These are phyloP conservation scores for Cheilosia soror DNA, from an alignment of 2,888 invertebrate species.

Conservation along the genomic window DNA sequence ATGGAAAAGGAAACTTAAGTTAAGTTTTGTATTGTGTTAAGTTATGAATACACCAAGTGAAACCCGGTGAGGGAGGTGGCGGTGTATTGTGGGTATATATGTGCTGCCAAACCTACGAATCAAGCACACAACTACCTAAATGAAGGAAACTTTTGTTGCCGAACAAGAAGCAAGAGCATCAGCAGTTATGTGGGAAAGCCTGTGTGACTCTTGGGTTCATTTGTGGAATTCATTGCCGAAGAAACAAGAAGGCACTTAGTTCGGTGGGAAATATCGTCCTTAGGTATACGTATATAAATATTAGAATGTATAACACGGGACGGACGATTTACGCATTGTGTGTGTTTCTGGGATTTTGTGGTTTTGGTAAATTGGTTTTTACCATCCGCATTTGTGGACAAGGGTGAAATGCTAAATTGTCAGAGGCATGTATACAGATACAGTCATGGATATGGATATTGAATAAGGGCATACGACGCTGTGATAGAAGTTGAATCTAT, in stretches of 20 bases:
- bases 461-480: slow-evolving; percentile 32
- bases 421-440: slow-evolving; percentile 11
- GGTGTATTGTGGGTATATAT: slow-evolving; percentile 5
- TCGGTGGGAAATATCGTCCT: slow-evolving; percentile 62
- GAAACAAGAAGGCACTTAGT: slow-evolving; percentile 70
- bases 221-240: slow-evolving; percentile 68
- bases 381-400: slow-evolving; percentile 66
- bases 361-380: slow-evolving; percentile 69
- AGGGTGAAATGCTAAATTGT: slow-evolving; percentile 55
- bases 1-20: slow-evolving; percentile 70
- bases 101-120: slow-evolving; percentile 48
- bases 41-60: slow-evolving; percentile 73
- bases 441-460: slow-evolving; percentile 53
- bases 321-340: slow-evolving; percentile 34
- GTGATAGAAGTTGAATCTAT: slow-evolving; percentile 46
- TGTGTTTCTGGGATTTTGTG: slow-evolving; percentile 55
- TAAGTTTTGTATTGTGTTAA: slow-evolving; percentile 73
- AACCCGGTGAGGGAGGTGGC: slow-evolving; percentile 11
- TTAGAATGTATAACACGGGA: background rate
- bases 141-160: slow-evolving; percentile 61
- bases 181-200: slow-evolving; percentile 25
- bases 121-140: slow-evolving; percentile 40
- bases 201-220: slow-evolving; percentile 58
- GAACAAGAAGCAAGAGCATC: slow-evolving; percentile 46
- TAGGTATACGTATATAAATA: slow-evolving; percentile 42